A percentile compares a stretch with the other conserved stretches of the same genome.
Evolutionary conservation across 2,113 vertebrate species (phyloP).

Genomic region (Sakesphorus luctuosus): DNA sequence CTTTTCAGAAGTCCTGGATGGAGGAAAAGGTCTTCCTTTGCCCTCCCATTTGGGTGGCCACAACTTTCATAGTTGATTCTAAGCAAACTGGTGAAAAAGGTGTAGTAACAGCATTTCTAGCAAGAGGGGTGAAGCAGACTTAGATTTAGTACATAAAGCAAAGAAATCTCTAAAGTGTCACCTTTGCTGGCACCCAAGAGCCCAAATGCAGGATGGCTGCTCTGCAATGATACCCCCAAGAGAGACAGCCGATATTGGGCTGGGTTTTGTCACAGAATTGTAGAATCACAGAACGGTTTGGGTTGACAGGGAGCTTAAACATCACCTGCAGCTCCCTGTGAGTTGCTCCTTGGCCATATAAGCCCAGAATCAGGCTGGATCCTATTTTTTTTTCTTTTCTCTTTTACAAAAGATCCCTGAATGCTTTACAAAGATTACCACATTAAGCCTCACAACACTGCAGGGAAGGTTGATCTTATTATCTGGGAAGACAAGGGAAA

Average conservation of each 20-base stretch:
- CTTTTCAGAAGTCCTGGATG: not conserved
- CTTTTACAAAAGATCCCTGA: not conserved
- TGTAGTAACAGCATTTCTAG: not conserved
- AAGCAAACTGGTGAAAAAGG: not conserved
- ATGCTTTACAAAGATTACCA: not conserved
- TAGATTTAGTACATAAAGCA: no score
- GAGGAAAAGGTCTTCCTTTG: not conserved
- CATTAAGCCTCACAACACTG: not conserved
- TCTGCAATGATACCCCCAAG: not conserved
- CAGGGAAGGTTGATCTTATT: not conserved
- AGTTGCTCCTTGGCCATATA: fast-evolving
- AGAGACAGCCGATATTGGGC: not conserved
- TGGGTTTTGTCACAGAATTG: not conserved
- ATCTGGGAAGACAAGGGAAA: not conserved
- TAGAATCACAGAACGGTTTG: not conserved
- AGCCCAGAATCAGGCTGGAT: not conserved
- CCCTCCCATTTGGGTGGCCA: not conserved
- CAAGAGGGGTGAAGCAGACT: not conserved
- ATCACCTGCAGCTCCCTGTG: not conserved
- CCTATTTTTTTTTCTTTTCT: not conserved
- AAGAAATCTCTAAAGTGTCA: not conserved
- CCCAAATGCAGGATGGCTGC: fast-evolving
- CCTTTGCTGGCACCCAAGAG: not conserved
- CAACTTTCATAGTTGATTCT: not conserved
- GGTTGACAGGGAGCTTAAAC: fast-evolving